Base-by-base conservation (phyloP, 1,140 invertebrate genomes). In the Bombyx mandarina region DNA sequence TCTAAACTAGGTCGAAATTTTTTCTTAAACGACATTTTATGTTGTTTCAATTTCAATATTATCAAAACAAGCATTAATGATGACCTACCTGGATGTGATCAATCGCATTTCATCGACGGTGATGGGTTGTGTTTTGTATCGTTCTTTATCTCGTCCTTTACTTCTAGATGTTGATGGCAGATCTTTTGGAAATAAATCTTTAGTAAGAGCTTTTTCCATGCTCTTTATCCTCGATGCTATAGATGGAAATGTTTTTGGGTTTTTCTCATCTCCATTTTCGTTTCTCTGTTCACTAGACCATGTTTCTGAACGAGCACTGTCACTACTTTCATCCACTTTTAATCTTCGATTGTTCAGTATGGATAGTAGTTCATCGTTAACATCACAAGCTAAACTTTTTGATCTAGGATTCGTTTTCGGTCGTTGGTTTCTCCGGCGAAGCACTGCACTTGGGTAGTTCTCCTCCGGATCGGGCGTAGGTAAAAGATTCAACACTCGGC, bases 71-170 rank as follows among this genome's bases (percentile, higher is more conserved):
- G 26, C 26, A 35, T 4, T 35, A 35, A 35, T 35, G 26, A 35
- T 35, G 4, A 35, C 26, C 26, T 79, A 92, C 91, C 90, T 90
- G 62, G 81, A 82, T 58, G 84, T 77, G 12, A 87, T 81, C 61
- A 77, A 87, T 62, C 89, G 86, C 63, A 91, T 81, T 77, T 93
- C 92, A 51, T 92, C 89, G 9, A 89, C 88, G 43, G 92, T 93
- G 56, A 93, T 89, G 0, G 92, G 92, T 73, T 93, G 92, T 3
- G 92, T 93, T 68, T 90, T 89, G 71, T 89, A 91, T 26, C 92
- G 86, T 58, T 90, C 90, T 49, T 85, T 86, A 60, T 90, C 86
- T 59, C 90, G 86, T 46, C 67, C 79, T 69, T 88, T 90, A 12
- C 75, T 69, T 61, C 71, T 78, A 6, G 83, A 85, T 46, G 77